phyloP scores from a whole-genome alignment of 1,140 invertebrate species.

The Rhynchophorus ferrugineus region DNA sequence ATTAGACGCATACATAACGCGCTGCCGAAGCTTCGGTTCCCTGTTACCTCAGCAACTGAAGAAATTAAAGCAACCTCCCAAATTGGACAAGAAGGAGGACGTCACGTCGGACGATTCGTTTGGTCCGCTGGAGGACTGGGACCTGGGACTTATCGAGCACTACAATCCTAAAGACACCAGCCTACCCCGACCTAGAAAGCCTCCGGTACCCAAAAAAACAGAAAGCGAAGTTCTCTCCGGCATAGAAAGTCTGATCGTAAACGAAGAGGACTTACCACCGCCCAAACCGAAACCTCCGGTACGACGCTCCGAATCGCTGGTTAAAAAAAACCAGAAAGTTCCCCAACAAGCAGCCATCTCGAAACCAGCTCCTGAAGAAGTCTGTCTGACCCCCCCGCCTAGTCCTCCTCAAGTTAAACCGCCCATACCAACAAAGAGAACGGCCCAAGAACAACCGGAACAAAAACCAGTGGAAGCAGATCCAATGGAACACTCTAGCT shows the following conservation, averaged over 20 bases:
- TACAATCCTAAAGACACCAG: conserved; percentile 40
- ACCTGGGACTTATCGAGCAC: conserved; percentile 40
- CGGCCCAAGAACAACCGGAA: conserved; percentile 1
- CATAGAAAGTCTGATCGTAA: conserved; percentile 35
- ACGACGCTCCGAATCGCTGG: conserved; percentile 31
- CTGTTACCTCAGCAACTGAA: conserved; percentile 39
- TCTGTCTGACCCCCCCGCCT: conserved; percentile 29
- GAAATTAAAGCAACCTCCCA: conserved; percentile 31
- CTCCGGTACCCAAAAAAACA: conserved; percentile 7
- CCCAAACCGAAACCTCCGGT: conserved; percentile 28
- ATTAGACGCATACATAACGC: conserved; percentile 40
- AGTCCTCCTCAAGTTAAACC: conserved; percentile 19
- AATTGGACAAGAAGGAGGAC: conserved; percentile 31
- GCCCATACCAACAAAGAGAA: neutral
- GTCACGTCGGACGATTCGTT: conserved; percentile 42
- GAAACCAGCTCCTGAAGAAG: conserved; percentile 17
- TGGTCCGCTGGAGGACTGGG: conserved; percentile 43
- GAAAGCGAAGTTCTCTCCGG: conserved; percentile 30
- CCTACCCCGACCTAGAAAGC: conserved; percentile 33
- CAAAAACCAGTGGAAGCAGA: conserved; percentile 12
- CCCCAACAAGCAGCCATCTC: conserved; percentile 9
- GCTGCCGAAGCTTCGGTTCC: conserved; percentile 41
- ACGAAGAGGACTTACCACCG: conserved; percentile 23
- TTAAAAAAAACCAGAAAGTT: conserved; percentile 33
- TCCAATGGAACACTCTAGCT: conserved; percentile 32